Evolutionary conservation across 1,140 invertebrate genomes (phyloP), one percentile per base, ranked within the genome.

Genomic region (Eriocheir sinensis): DNA sequence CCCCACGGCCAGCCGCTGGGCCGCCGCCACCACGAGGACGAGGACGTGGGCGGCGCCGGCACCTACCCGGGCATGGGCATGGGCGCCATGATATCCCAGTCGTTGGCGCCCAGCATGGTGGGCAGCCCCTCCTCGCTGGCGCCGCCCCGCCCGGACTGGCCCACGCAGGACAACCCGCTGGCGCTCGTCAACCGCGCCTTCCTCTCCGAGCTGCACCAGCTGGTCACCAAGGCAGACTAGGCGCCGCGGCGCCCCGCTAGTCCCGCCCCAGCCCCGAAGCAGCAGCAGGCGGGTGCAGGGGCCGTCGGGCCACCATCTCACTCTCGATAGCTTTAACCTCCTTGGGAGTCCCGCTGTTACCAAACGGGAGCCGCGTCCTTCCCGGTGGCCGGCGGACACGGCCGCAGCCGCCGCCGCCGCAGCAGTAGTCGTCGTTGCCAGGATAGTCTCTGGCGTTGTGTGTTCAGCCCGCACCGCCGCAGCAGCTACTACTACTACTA

Each of bases 221-320:
- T 95, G 81, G 95, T 95, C 32, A 93, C 95, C 72, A 95, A 95
- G 92, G 95, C 95, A n/a, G 95, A 95, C 95, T 95, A 91, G 91
- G 79, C 41, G 32, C 53, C 38, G 60, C 40, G 53, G 30, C 79
- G 36, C 83, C 53, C 60, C 86, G 80, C 93, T 89, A 90, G 86
- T 89, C 86, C 60, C 48, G 38, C 93, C 38, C 40, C 83, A 72
- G 93, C 89, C 85, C 60, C 79, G 93, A 41, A 72, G 60, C 60
- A 12, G 27, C 60, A 72, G 60, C 60, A n/a, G 60, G 2, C 12
- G 44, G 40, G 83, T 86, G 81, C 92, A 36, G 92, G 88, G 80
- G 92, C 89, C 53, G 93, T 85, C 81, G 40, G 93, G 93, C 48
- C 86, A 53, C 85, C 86, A 93, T 93, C 93, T 93, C 93, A 93